Base-by-base conservation (phyloP, 2,797 vertebrate genomes). In the Monodelphis domestica region DNA sequence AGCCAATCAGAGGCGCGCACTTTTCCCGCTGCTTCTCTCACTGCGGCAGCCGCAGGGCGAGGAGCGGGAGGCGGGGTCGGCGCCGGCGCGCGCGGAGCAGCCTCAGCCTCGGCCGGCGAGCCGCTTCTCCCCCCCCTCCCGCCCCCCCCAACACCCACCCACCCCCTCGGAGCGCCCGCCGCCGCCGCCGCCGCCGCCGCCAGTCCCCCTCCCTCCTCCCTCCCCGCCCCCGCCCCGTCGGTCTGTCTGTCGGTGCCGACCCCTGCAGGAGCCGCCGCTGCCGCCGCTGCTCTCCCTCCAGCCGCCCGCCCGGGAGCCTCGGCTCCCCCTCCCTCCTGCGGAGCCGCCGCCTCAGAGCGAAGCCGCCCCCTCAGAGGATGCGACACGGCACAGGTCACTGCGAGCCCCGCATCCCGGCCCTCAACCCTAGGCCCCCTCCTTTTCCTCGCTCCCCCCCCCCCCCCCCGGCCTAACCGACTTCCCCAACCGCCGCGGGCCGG, bases 1-100 rank as follows among this genome's bases (percentile, higher is more conserved):
- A 98, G 97, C 99, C 99, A 99, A 99, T 99, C 99, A 98, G 98
- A 98, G 98, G 97, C 98, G 97, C 98, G 98, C 98, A 99, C 99
- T 99, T 99, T 99, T 99, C 99, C 99, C 99, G 99, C 99, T 99
- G 99, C 99, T 99, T 98, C 99, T 98, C 98, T 98, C 98, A 90
- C 94, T 96, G 96, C 96, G 95, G 96, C 93, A 96, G 95, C 95
- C 96, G 94, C 94, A 92, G 95, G 95, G 95, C 92, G 95, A 97
- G 97, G 97, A 96, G 97, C 95, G 97, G 97, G 97, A 96, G 98
- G 98, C 96, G 96, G 97, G 96, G 96, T 96, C 95, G 97, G 97
- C 96, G 95, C 96, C 96, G 97, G 97, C 95, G 95, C 96, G 96
- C 95, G 97, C 96, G 96, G 96, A 96, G 97, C 96, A 96, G 96